A percentile compares a stretch with the other conserved stretches of the same genome.
phyloP scores from a whole-genome alignment of 2,113 vertebrate genomes.

The Typhlomys cinereus region DNA sequence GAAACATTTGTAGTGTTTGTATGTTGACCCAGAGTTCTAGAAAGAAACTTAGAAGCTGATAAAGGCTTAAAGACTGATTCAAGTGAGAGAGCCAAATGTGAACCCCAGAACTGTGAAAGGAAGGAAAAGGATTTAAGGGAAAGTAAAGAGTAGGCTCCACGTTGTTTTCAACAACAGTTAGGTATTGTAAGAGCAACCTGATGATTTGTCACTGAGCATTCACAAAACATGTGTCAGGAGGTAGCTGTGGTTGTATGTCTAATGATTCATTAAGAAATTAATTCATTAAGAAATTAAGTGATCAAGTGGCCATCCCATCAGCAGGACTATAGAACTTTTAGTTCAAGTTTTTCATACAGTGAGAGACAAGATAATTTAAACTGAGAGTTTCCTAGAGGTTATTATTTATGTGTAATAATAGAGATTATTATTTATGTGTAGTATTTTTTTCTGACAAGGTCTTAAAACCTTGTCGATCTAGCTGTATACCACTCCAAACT shows the following conservation, averaged over 20 bases:
- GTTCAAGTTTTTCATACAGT: not conserved
- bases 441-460: not conserved
- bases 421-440: too few species aligned
- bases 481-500: not conserved
- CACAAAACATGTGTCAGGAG: not conserved
- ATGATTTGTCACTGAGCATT: not conserved
- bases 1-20: not conserved
- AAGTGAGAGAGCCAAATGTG: not conserved
- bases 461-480: not conserved
- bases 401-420: not conserved
- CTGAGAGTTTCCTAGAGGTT: constrained; percentile 11
- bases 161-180: not conserved
- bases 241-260: not conserved
- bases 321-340: not conserved
- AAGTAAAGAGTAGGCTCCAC: not conserved
- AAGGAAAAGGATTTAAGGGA: not conserved
- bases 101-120: not conserved
- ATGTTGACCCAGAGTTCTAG: constrained; percentile 40
- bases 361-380: not conserved
- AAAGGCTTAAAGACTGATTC: constrained; percentile 19
- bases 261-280: constrained; percentile 34
- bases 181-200: not conserved
- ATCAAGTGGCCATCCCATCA: not conserved
- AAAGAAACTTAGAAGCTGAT: constrained; percentile 9
- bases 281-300: too few species aligned